phyloP scores from a whole-genome alignment of 2,113 vertebrate genomes.

The Australoheros scitulus region DNA sequence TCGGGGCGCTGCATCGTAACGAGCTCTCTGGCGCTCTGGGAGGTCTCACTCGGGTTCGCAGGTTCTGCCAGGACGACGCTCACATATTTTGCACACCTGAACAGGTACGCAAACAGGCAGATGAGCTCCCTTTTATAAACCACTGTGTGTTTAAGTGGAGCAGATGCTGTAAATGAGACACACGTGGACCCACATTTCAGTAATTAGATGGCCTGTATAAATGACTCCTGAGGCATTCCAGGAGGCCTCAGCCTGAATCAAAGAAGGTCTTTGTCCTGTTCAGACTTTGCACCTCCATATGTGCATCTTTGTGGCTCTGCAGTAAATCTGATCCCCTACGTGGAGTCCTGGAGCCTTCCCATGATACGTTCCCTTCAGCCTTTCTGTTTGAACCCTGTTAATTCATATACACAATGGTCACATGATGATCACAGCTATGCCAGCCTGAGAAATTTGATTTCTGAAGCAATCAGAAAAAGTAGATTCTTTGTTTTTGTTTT shows the following conservation, averaged over 20 bases:
- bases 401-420: conserved; percentile 9
- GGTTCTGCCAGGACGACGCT: conserved; percentile 92
- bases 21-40: conserved; percentile 86
- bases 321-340: conserved; percentile 32
- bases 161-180: conserved; percentile 5
- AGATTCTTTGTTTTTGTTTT: not conserved
- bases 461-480: not conserved
- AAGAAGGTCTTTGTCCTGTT: conserved; percentile 65
- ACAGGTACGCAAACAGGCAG: conserved; percentile 79
- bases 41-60: conserved; percentile 86
- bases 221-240: conserved; percentile 64
- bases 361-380: conserved; percentile 11
- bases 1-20: conserved; percentile 90
- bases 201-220: conserved; percentile 51
- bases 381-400: conserved; percentile 1
- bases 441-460: conserved; percentile 22
- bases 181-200: conserved; percentile 35
- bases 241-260: conserved; percentile 53
- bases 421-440: conserved; percentile 11
- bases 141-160: not conserved
- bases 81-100: conserved; percentile 91
- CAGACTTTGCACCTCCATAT: conserved; percentile 52
- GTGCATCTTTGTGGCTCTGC: conserved; percentile 28
- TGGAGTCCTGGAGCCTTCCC: conserved; percentile 24
- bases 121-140: not conserved